Conservation (phyloP, 2,113 vertebrate species). For the Coracopsis vasa region DNA sequence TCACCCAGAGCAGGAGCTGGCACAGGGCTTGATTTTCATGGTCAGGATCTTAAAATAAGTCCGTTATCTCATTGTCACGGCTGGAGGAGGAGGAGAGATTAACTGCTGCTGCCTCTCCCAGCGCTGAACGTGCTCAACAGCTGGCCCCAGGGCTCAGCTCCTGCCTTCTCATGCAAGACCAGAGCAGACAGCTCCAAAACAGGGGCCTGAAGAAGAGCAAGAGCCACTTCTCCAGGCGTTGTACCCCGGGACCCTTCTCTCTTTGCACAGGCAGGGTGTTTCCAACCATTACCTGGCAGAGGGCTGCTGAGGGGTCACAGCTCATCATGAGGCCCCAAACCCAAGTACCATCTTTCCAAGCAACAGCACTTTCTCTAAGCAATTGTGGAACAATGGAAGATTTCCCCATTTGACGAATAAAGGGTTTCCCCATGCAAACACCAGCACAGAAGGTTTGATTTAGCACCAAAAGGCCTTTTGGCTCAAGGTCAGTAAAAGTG, state of each 20-base stretch:
- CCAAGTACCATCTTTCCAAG: background rate
- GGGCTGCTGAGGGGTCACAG: background rate
- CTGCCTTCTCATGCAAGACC: background rate
- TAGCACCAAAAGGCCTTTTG: background rate
- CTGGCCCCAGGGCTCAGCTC: background rate
- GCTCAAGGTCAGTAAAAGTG: background rate
- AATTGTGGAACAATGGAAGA: background rate
- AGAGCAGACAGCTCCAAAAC: background rate
- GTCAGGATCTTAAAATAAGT: slow-evolving; percentile 3
- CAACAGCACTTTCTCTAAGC: background rate
- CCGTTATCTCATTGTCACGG: background rate
- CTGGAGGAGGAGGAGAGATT: slow-evolving; percentile 2
- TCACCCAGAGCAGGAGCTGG: background rate
- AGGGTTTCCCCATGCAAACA: background rate
- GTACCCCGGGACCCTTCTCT: background rate
- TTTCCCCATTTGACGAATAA: background rate
- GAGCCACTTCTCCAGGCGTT: background rate
- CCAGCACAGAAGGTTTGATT: background rate
- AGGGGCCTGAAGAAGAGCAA: background rate
- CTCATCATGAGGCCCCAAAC: fast-evolving
- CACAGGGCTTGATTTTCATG: background rate
- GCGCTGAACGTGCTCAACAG: background rate
- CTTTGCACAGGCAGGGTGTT: background rate
- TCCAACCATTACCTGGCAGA: background rate
- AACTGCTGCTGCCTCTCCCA: background rate